Conservation (phyloP, 1,140 invertebrate genomes). For the Zaprionus kolodkinae region DNA sequence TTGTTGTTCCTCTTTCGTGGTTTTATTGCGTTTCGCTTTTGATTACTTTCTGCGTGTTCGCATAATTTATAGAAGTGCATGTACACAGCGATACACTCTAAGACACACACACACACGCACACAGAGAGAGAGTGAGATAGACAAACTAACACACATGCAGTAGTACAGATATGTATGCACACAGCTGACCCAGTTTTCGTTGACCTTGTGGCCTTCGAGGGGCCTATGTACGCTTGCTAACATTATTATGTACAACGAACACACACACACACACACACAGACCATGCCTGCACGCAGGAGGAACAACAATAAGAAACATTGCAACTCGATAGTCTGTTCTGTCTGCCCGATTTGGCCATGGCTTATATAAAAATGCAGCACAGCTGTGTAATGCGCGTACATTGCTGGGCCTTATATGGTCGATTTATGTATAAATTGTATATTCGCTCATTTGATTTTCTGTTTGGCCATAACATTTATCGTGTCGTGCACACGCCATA, state of each 20-base stretch:
- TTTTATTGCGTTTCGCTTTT: slow-evolving; percentile 49
- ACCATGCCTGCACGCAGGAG: not conserved
- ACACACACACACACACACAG: slow-evolving; percentile 37
- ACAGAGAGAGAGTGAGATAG: slow-evolving; percentile 65
- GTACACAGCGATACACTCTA: not conserved
- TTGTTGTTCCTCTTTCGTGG: slow-evolving; percentile 19
- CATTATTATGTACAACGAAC: slow-evolving; percentile 13
- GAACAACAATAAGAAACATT: slow-evolving; percentile 20
- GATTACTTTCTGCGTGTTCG: slow-evolving; percentile 35
- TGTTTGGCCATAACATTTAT: slow-evolving; percentile 31
- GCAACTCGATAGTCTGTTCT: slow-evolving; percentile 25
- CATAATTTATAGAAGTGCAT: slow-evolving; percentile 35
- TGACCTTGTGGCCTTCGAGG: slow-evolving; percentile 70
- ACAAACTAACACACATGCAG: slow-evolving; percentile 34
- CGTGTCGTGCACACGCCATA: slow-evolving; percentile 51
- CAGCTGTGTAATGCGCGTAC: slow-evolving; percentile 37
- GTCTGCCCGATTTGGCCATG: slow-evolving; percentile 58
- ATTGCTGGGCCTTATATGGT: slow-evolving; percentile 8
- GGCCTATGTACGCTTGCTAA: slow-evolving; percentile 25
- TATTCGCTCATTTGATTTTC: slow-evolving; percentile 20
- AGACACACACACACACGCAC: slow-evolving; percentile 12
- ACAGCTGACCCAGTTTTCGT: slow-evolving; percentile 70
- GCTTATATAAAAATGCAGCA: slow-evolving; percentile 70
- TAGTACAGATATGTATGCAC: slow-evolving; percentile 66
- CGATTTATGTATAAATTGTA: slow-evolving; percentile 17